Percentiles rank a stretch among this genome's conserved stretches.
Conservation (phyloP, 2,113 vertebrate species). For the Coracopsis vasa region DNA sequence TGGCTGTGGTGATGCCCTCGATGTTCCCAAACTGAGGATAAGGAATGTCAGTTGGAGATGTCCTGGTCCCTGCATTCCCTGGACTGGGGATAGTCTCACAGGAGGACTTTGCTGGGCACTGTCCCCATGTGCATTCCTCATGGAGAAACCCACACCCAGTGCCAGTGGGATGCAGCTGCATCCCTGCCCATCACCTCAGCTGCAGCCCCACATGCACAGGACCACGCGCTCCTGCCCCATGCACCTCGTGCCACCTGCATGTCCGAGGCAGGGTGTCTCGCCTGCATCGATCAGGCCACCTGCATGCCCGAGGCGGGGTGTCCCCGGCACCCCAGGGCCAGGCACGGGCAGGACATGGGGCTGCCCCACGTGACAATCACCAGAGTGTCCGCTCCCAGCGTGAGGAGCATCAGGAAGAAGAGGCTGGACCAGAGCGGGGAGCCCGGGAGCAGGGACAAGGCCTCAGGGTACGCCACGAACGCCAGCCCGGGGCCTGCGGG, state of each 20-base stretch:
- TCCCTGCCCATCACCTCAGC: neutral
- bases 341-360: neutral
- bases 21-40: constrained; percentile 82
- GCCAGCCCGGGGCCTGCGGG: constrained; percentile 85
- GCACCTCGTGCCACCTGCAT: accelerated
- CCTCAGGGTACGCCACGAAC: constrained; percentile 91
- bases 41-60: neutral
- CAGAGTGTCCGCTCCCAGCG: constrained; percentile 85
- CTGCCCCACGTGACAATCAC: neutral
- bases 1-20: constrained; percentile 85
- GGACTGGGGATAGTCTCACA: neutral
- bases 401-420: constrained; percentile 94
- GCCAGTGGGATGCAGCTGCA: neutral
- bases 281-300: no score
- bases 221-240: accelerated
- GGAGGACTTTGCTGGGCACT: neutral
- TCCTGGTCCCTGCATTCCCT: neutral
- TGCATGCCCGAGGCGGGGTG: neutral
- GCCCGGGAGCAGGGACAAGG: constrained; percentile 87
- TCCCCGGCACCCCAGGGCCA: neutral
- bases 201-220: neutral
- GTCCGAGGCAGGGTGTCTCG: neutral
- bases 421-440: constrained; percentile 89
- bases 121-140: neutral
- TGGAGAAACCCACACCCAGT: neutral